Evolutionary conservation across 2,888 invertebrate species (phyloP).

Genomic region (Acleris cristana): DNA sequence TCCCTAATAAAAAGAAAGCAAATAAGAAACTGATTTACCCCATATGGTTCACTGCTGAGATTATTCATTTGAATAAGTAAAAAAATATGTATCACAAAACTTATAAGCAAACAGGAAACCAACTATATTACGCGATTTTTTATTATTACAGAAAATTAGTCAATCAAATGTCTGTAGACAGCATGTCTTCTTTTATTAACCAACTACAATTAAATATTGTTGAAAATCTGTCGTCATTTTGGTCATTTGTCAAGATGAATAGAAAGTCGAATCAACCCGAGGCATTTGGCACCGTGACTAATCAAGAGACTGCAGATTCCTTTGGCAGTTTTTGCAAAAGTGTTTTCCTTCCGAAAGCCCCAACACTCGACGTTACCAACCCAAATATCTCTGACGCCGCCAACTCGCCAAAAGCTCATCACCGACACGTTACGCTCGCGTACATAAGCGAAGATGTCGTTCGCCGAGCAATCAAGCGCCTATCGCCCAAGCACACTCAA

Average conservation of each 20-base stretch:
- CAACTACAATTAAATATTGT: background rate
- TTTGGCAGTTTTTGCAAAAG: no score
- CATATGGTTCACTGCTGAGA: no score
- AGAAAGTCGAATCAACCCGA: background rate
- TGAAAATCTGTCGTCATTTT: background rate
- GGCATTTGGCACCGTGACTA: background rate
- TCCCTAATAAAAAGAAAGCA: background rate
- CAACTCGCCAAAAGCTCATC: no score
- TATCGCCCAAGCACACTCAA: no score
- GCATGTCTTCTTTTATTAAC: background rate
- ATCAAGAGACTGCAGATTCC: background rate
- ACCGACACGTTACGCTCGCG: no score
- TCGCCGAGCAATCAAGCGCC: no score
- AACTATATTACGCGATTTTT: background rate
- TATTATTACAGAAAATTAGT: background rate
- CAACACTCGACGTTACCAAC: no score
- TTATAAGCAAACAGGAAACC: background rate
- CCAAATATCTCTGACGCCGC: no score
- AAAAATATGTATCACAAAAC: constrained; percentile 13
- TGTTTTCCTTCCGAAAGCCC: no score
- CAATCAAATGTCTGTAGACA: background rate
- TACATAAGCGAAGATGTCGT: no score
- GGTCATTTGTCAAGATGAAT: background rate
- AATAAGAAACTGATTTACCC: background rate
- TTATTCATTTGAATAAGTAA: constrained; percentile 1